Percentiles rank a stretch among this genome's conserved stretches.
Conservation (phyloP, 1,140 invertebrate genomes). For the Drosophila gunungcola region DNA sequence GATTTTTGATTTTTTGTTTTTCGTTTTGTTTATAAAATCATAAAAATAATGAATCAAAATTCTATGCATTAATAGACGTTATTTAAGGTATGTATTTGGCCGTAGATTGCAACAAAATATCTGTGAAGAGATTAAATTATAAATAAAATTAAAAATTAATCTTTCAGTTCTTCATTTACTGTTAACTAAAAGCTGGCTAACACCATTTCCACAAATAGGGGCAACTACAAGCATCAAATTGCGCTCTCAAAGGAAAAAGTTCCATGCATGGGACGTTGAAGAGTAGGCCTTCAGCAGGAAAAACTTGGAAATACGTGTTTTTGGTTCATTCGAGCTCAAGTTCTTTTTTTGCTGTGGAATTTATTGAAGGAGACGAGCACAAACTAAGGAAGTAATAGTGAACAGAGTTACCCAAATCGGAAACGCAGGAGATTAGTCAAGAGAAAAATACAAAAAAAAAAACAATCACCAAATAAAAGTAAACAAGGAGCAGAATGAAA, state of each 20-base stretch:
- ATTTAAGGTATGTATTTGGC: conserved; percentile 84
- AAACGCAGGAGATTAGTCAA: conserved; percentile 75
- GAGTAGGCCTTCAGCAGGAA: conserved; percentile 37
- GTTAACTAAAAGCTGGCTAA: conserved; percentile 53
- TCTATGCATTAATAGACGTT: conserved; percentile 76
- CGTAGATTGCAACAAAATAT: conserved; percentile 85
- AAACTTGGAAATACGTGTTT: conserved; percentile 13
- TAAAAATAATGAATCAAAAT: conserved; percentile 64
- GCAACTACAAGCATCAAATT: conserved; percentile 64
- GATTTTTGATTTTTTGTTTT: conserved; percentile 35
- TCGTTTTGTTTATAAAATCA: conserved; percentile 53
- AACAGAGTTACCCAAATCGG: conserved; percentile 62
- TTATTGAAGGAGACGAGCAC: conserved; percentile 42
- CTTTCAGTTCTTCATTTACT: conserved; percentile 51
- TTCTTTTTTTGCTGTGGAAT: conserved; percentile 29
- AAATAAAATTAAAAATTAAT: conserved; percentile 83
- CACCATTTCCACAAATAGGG: conserved; percentile 64
- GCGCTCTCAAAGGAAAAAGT: conserved; percentile 38
- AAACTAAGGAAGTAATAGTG: conserved; percentile 48
- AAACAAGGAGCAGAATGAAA: conserved; percentile 57
- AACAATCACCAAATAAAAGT: conserved; percentile 73
- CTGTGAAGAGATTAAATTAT: conserved; percentile 84
- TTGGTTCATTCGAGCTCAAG: conserved; percentile 33
- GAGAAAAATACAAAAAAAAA: conserved; percentile 44
- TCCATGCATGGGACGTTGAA: conserved; percentile 39